Evolutionary conservation across 2,113 vertebrate genomes (phyloP).

Genomic region (Sebastes fasciatus): DNA sequence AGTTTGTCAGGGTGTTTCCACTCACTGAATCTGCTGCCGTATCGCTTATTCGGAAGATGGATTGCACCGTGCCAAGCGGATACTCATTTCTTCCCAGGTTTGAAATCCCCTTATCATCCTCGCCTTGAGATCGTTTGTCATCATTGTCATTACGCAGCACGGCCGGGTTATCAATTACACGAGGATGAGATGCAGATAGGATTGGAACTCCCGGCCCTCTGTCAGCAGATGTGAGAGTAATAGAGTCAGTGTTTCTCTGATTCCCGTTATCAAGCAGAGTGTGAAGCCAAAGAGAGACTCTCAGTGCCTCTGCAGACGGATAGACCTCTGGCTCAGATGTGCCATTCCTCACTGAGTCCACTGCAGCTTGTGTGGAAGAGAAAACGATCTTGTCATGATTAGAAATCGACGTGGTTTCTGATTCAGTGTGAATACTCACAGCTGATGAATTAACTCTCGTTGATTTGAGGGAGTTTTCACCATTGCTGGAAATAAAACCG

Average conservation of each 20-base stretch:
- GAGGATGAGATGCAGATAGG: slow-evolving; percentile 64
- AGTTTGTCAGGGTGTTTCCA: slow-evolving; percentile 49
- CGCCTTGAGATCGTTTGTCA: slow-evolving; percentile 58
- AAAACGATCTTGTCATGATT: slow-evolving; percentile 56
- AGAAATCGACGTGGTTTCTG: slow-evolving; percentile 54
- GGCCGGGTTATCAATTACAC: slow-evolving; percentile 66
- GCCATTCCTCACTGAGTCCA: slow-evolving; percentile 63
- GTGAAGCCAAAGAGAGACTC: slow-evolving; percentile 61
- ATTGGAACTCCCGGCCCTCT: slow-evolving; percentile 30
- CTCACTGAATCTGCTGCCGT: slow-evolving; percentile 38
- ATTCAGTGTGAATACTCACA: slow-evolving; percentile 19
- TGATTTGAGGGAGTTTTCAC: slow-evolving; percentile 23
- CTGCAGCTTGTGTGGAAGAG: slow-evolving; percentile 39
- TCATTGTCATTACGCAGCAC: slow-evolving; percentile 35
- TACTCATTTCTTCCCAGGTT: slow-evolving; percentile 36
- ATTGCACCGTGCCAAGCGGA: slow-evolving; percentile 32
- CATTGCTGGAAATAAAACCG: slow-evolving; percentile 43
- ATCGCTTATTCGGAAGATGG: slow-evolving; percentile 45
- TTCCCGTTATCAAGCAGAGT: slow-evolving; percentile 58
- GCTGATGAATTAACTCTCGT: slow-evolving; percentile 25
- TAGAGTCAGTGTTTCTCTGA: slow-evolving; percentile 60
- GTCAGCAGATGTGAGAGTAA: slow-evolving; percentile 58
- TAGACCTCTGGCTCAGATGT: slow-evolving; percentile 49
- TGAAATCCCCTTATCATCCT: slow-evolving; percentile 48
- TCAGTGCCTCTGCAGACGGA: slow-evolving; percentile 54